Base-by-base conservation (phyloP, 2,113 vertebrate species). In the Sylvia atricapilla region DNA sequence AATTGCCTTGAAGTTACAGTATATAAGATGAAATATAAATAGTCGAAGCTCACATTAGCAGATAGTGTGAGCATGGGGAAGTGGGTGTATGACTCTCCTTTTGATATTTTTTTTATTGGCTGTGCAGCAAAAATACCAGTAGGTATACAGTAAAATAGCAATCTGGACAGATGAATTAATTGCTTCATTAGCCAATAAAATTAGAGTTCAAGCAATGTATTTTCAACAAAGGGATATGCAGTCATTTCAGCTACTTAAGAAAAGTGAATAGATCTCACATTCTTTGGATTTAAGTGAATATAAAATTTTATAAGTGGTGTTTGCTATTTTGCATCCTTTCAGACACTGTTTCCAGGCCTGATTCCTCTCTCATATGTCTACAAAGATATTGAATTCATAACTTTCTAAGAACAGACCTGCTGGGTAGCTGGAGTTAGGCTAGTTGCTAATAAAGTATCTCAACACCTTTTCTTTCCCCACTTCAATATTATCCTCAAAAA, bases 1-100 rank as follows among this genome's bases (percentile, higher is more conserved):
- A 90, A 81, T 95, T 95, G 21, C 94, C 84, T 95, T 95, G 89
- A 93, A 85, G n/a, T 84, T 93, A 85, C 52, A 62, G 4, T 95
- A 84, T 87, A 77, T 84, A 67, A 93, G 79, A 77, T 84, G n/a
- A 84, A 77, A 69, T 84, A 20, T 22, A 85, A 44, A 18, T 93
- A 79, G 76, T 35, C 62, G 75, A 91, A 94, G 44, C 81, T 74
- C 70, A 1, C 5, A 2, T 87, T 60, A 91, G 39, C 69, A 77
- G 73, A 46, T 37, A 75, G 70, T 2, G 15, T 90, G 64, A 81
- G 90, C 50, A 27, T 75, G 46, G 66, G 25, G 39, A 81, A 30
- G 10, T 22, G 55, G 53, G 44, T 93, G 79, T 83, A 92, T 88
- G 93, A 64, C 77, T 68, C 41, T 88, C 39, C 62, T 93, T 73